phyloP scores from a whole-genome alignment of 53 echinoderm and acorn worm species.

The Actinopyga echinites region DNA sequence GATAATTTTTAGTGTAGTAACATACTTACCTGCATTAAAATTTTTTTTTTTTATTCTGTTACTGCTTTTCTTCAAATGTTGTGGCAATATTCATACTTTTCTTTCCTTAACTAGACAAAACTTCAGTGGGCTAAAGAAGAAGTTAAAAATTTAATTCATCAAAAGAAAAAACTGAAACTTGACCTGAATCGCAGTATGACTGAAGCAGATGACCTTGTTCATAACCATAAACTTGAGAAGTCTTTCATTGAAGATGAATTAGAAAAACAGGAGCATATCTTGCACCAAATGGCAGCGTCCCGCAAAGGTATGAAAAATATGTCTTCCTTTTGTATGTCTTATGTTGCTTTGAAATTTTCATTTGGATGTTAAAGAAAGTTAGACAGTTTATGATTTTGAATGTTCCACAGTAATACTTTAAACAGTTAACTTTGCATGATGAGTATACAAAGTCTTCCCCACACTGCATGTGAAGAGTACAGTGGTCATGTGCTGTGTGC shows the following conservation, averaged over 20 bases:
- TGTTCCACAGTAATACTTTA: too few species aligned
- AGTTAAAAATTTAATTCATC: slow-evolving; percentile 18
- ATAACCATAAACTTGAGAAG: slow-evolving; percentile 45
- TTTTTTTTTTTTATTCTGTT: not conserved
- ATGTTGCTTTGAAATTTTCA: not conserved
- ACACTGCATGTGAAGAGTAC: too few species aligned
- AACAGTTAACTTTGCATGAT: too few species aligned
- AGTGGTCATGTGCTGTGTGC: too few species aligned
- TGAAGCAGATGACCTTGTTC: slow-evolving; percentile 51
- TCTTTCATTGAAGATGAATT: slow-evolving; percentile 41
- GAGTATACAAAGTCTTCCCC: too few species aligned
- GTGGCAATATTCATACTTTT: not conserved
- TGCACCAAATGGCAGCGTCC: slow-evolving; percentile 47
- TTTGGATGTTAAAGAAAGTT: not conserved
- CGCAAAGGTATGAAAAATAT: slow-evolving; percentile 43
- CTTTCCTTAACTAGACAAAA: slow-evolving; percentile 57
- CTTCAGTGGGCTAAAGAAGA: slow-evolving; percentile 74
- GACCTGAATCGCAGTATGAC: slow-evolving; percentile 63
- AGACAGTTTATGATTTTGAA: too few species aligned
- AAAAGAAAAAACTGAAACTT: slow-evolving; percentile 47
- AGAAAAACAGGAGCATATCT: slow-evolving; percentile 20
- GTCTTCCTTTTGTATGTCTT: too few species aligned
- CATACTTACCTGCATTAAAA: too few species aligned
- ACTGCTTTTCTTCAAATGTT: not conserved
- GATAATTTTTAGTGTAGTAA: too few species aligned